Base-by-base conservation (phyloP, 2,113 vertebrate species). In the Psettodes erumei region DNA sequence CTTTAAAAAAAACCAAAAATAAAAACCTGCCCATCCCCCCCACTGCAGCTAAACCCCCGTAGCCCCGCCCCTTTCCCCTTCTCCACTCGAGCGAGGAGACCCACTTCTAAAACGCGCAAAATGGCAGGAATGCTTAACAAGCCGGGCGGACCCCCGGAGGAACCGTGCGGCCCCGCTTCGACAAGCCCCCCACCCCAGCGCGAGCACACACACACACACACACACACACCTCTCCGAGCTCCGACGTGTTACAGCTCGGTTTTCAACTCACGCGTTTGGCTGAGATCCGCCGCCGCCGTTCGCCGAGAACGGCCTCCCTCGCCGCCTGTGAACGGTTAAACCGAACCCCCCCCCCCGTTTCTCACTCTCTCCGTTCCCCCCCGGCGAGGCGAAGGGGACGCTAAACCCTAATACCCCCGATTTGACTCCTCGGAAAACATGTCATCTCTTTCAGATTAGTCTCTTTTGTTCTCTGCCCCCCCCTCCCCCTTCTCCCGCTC, bases 391-490 rank as follows among this genome's bases (percentile, higher is more conserved):
- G 89, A 92, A 89, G 88, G n/a, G 87, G 87, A 88, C 87, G 82
- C 90, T 87, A 91, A 93, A 87, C 90, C 80, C 81, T 91, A 91
- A 93, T 93, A 92, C 92, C 89, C 86, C 43, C 56, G 71, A 90
- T 92, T 91, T 91, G 91, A 93, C 90, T 91, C 88, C 86, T 82
- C 81, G 28, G 78, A 93, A 92, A 90, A 91, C n/a, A 90, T 91
- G 90, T 93, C 91, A 91, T 92, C 90, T 91, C 84, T 85, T 89
- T 92, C 84, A 92, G 93, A 93, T 94, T 93, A 90, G 90, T 90
- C 86, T 90, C 92, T 93, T 93, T 94, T 94, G 92, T 94, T 93
- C 91, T 89, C 86, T 1, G 48, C 72, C 75, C 71, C 77, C 77
- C 77, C 81, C 68, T 81, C 21, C 64, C 59, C 58, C 35, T 25